Conservation (phyloP, 1,140 invertebrate genomes). For the Propsilocerus akamusi region DNA sequence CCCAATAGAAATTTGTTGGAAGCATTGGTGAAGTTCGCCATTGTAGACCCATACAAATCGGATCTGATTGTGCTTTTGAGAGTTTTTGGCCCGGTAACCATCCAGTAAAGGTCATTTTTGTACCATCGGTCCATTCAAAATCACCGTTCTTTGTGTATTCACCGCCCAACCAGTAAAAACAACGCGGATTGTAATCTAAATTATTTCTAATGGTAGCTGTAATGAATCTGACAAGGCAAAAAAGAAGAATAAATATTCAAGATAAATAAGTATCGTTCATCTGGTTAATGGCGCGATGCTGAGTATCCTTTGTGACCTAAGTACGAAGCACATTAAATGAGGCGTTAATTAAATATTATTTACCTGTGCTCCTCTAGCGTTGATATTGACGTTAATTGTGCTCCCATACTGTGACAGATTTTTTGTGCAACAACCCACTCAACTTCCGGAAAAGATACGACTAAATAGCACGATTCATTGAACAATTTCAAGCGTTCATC, state of each 20-base stretch:
- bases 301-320: too few relatives aligned
- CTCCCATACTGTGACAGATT: constrained; percentile 43
- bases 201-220: constrained; percentile 39
- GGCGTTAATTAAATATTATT: background rate
- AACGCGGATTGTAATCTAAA: constrained; percentile 42
- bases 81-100: constrained; percentile 31
- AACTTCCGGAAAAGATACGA: constrained; percentile 50
- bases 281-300: too few relatives aligned
- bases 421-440: constrained; percentile 52
- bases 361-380: constrained; percentile 35
- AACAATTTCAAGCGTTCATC: constrained; percentile 41
- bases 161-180: constrained; percentile 45
- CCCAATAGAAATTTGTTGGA: constrained; percentile 43
- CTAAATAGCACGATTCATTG: constrained; percentile 47
- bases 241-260: too few relatives aligned
- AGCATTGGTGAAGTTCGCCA: constrained; percentile 37
- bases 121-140: constrained; percentile 39
- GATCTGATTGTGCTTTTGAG: constrained; percentile 11
- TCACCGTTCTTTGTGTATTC: constrained; percentile 21
- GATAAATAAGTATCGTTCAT: too few relatives aligned
- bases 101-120: constrained; percentile 30
- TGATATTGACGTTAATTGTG: constrained; percentile 36
- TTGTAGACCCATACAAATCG: constrained; percentile 33
- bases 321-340: too few relatives aligned
- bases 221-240: constrained; percentile 27